Evolutionary conservation across 2,888 invertebrate genomes (phyloP).

Genomic region (Listrodromus nycthemerus): DNA sequence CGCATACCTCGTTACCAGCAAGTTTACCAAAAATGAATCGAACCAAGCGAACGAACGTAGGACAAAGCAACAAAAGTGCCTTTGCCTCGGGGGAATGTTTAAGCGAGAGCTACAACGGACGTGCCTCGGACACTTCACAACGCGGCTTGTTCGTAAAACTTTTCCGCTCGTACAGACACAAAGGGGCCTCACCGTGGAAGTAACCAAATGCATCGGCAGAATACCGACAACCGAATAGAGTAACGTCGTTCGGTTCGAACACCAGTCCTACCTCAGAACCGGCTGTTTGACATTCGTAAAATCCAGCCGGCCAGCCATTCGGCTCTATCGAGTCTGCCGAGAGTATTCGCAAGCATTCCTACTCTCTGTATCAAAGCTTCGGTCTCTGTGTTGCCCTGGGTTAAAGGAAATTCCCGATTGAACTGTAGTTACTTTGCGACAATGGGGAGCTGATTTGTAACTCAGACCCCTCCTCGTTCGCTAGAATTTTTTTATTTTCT

Average conservation of each 20-base stretch:
- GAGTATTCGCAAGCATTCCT: constrained; percentile 55
- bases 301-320: constrained; percentile 19
- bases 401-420: constrained; percentile 44
- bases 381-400: constrained; percentile 28
- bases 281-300: constrained; percentile 57
- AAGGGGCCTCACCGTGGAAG: constrained; percentile 48
- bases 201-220: constrained; percentile 20
- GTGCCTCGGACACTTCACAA: constrained; percentile 1
- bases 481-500: not conserved
- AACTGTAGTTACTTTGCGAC: constrained; percentile 10
- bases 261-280: not conserved
- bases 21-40: constrained; percentile 50
- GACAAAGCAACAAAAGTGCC: constrained; percentile 60
- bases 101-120: constrained; percentile 6
- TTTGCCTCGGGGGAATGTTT: constrained; percentile 21
- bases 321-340: constrained; percentile 30
- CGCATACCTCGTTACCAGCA: constrained; percentile 51
- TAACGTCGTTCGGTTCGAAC: constrained; percentile 47
- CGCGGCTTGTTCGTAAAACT: constrained; percentile 46
- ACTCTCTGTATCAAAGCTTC: constrained; percentile 3
- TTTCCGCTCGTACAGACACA: constrained; percentile 41
- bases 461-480: not conserved
- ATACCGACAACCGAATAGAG: constrained; percentile 35
- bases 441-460: not conserved
- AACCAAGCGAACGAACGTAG: constrained; percentile 33